phyloP scores from a whole-genome alignment of 2,113 vertebrate species.

The Dromas ardeola region DNA sequence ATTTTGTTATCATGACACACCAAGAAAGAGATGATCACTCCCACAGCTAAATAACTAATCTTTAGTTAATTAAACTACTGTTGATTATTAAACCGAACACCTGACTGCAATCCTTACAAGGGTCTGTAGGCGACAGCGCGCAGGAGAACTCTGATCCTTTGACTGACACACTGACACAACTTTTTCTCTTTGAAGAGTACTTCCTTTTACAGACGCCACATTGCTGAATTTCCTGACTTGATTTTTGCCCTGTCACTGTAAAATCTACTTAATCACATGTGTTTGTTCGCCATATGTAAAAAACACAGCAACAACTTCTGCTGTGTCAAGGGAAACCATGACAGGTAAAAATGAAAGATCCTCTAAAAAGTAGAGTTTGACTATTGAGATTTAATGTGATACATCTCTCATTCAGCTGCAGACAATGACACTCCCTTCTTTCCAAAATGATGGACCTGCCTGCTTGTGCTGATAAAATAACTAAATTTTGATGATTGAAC shows the following conservation, averaged over 20 bases:
- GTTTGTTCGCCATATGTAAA: background rate
- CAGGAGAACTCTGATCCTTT: background rate
- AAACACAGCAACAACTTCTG: background rate
- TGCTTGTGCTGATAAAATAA: background rate
- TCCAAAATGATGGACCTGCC: background rate
- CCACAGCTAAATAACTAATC: background rate
- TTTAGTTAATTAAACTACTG: background rate
- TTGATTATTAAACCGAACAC: conserved; percentile 16
- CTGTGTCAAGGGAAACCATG: background rate
- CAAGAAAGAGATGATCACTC: background rate
- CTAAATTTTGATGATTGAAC: background rate
- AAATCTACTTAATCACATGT: background rate
- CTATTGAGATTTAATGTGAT: background rate
- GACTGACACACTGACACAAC: background rate
- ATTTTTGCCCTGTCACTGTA: background rate
- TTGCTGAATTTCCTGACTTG: background rate
- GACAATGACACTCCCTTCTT: background rate
- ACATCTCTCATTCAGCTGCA: background rate
- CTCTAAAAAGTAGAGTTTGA: background rate
- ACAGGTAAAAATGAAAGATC: background rate
- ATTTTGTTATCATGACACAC: background rate
- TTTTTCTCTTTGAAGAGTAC: background rate
- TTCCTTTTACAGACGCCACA: background rate
- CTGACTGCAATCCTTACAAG: background rate
- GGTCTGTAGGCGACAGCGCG: background rate